These are phyloP conservation scores for Chydorus sphaericus DNA, from an alignment of 2,888 invertebrate genomes.

Conservation along the genomic window DNA sequence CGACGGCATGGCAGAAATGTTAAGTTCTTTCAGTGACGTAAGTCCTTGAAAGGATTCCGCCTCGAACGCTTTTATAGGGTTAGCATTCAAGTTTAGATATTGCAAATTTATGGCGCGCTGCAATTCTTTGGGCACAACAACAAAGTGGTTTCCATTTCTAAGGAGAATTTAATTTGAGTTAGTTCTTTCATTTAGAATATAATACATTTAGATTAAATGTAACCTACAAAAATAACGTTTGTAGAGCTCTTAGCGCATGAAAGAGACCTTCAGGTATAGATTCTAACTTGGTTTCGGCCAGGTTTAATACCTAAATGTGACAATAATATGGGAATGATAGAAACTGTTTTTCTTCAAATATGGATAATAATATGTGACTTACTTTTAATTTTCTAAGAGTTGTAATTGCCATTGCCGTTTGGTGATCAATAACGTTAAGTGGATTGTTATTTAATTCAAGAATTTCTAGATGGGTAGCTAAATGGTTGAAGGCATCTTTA, in stretches of 20 bases:
- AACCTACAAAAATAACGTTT: conserved; percentile 17
- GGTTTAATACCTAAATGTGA: conserved; percentile 16
- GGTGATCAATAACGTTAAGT: conserved; percentile 46
- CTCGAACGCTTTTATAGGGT: conserved; percentile 40
- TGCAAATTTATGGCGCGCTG: conserved; percentile 42
- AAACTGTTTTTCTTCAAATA: neutral
- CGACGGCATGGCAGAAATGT: conserved; percentile 49
- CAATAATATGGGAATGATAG: neutral
- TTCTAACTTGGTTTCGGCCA: conserved; percentile 16
- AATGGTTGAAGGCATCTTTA: conserved; percentile 58
- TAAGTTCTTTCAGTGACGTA: conserved; percentile 43
- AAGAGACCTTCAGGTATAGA: conserved; percentile 20
- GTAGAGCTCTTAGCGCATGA: conserved; percentile 18
- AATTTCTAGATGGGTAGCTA: conserved; percentile 42
- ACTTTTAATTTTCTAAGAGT: conserved; percentile 49
- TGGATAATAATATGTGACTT: conserved; percentile 9
- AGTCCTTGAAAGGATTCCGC: conserved; percentile 30
- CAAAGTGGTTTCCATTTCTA: conserved; percentile 40
- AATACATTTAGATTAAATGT: too few relatives aligned
- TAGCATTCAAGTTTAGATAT: conserved; percentile 49
- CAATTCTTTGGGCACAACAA: conserved; percentile 43
- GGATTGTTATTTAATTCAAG: conserved; percentile 61
- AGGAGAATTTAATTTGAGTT: too few relatives aligned
- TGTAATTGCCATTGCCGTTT: conserved; percentile 47
- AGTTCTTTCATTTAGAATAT: too few relatives aligned